A percentile compares a stretch with the other conserved stretches of the same genome.
These are phyloP conservation scores for Sciaenops ocellatus DNA, from an alignment of 2,797 vertebrate genomes.

Conservation along the genomic window DNA sequence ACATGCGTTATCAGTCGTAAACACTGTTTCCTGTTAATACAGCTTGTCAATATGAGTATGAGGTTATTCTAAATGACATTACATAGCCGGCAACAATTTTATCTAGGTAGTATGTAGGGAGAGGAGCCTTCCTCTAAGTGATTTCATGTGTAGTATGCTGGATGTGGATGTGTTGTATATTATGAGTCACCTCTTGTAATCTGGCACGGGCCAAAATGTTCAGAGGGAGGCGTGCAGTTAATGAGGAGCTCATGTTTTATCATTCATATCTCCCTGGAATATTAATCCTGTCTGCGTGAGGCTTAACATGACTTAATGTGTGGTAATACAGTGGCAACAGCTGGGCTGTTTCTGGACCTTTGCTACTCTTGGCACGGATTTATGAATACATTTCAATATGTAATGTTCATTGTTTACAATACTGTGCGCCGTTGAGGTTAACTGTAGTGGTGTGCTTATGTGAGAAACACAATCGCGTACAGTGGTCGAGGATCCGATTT, in stretches of 20 bases:
- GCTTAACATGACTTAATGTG: constrained; percentile 25
- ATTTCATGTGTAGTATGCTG: constrained; percentile 16
- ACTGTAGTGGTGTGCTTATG: neutral
- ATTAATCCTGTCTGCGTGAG: constrained; percentile 29
- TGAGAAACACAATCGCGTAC: neutral
- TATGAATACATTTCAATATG: constrained; percentile 31
- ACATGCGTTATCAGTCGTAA: neutral
- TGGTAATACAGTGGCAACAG: constrained; percentile 29
- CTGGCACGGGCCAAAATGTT: constrained; percentile 37
- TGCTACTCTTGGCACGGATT: constrained; percentile 8
- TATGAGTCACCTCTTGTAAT: constrained; percentile 48
- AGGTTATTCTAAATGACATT: neutral
- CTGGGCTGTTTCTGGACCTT: neutral
- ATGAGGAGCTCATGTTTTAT: constrained; percentile 48
- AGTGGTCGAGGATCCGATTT: neutral
- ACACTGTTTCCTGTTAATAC: neutral
- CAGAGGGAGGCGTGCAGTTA: constrained; percentile 33
- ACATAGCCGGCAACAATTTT: constrained; percentile 9
- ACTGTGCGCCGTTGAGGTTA: neutral
- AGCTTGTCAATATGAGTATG: neutral
- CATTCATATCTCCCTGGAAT: constrained; percentile 44
- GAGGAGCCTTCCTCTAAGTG: neutral
- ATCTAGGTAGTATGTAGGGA: constrained; percentile 1
- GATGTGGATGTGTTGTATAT: constrained; percentile 33
- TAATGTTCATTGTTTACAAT: constrained; percentile 10